A percentile compares a stretch with the other conserved stretches of the same genome.
Evolutionary conservation across 2,888 invertebrate species (phyloP).

Genomic region (Rotaria sp.): DNA sequence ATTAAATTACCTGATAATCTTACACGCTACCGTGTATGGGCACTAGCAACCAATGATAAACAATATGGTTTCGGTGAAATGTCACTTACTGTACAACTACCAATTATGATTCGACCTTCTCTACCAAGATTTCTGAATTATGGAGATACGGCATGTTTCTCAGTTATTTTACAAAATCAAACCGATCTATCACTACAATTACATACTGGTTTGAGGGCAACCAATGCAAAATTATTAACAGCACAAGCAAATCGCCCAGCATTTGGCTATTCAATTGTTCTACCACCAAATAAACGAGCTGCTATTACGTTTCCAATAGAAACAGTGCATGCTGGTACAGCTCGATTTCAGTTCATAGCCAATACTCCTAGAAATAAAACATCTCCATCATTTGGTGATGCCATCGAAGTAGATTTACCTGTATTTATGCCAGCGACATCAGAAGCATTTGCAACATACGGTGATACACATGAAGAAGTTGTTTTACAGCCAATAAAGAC

Average conservation of each 20-base stretch:
- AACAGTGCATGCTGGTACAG: neutral
- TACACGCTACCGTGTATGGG: constrained; percentile 4
- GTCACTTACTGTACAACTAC: neutral
- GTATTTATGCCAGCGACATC: constrained; percentile 3
- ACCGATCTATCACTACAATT: neutral
- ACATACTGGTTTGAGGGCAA: neutral
- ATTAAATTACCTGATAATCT: constrained; percentile 6
- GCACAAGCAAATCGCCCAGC: neutral
- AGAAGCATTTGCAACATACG: constrained; percentile 7
- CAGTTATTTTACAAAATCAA: constrained; percentile 17
- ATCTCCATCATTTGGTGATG: constrained; percentile 3
- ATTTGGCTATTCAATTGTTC: neutral
- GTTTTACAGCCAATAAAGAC: neutral
- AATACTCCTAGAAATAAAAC: neutral
- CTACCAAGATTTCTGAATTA: constrained; percentile 7
- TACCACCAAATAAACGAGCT: neutral
- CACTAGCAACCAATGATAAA: neutral
- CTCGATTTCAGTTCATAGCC: neutral
- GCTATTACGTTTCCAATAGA: neutral
- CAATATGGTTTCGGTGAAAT: neutral
- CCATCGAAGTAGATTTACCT: neutral
- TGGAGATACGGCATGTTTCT: neutral
- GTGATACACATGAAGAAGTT: neutral
- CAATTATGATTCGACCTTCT: neutral
- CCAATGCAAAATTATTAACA: constrained; percentile 12